Evolutionary conservation across 2,797 vertebrate species (phyloP).

Genomic region (Danio choprae): DNA sequence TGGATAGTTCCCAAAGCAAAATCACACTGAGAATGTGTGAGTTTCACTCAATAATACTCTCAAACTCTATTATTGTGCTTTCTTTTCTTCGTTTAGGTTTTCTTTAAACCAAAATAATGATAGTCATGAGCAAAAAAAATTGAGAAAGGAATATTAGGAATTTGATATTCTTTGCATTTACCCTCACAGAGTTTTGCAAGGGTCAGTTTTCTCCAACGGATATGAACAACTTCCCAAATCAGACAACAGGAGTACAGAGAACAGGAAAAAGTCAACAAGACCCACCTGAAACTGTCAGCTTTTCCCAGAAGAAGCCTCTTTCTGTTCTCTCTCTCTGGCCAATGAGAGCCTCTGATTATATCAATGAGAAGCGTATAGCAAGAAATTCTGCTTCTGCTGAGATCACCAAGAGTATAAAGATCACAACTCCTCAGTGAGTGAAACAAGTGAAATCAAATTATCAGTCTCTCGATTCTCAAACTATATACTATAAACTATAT

Average conservation of each 20-base stretch:
- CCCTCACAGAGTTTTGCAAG: conserved; percentile 6
- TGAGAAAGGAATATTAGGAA: neutral
- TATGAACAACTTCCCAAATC: conserved; percentile 59
- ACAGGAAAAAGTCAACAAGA: conserved; percentile 55
- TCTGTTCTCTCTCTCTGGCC: neutral
- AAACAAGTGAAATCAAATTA: conserved; percentile 11
- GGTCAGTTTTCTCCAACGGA: conserved; percentile 50
- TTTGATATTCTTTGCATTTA: neutral
- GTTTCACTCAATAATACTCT: neutral
- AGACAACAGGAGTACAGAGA: conserved; percentile 46
- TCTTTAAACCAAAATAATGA: neutral
- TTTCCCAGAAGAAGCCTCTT: conserved; percentile 40
- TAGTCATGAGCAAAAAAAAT: neutral
- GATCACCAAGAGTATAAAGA: conserved; percentile 8
- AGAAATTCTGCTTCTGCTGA: conserved; percentile 7
- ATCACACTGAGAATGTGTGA: conserved; percentile 1
- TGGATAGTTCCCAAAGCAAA: conserved; percentile 1
- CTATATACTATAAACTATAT: no score
- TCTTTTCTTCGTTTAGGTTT: neutral
- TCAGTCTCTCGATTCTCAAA: conserved; percentile 1
- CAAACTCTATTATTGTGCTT: neutral
- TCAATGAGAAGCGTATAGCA: neutral
- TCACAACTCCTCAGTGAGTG: conserved; percentile 2
- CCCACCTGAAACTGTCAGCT: conserved; percentile 51
- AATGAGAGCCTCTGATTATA: conserved; percentile 6